Evolutionary conservation across 2,113 vertebrate species (phyloP).

Genomic region (Australoheros scitulus): DNA sequence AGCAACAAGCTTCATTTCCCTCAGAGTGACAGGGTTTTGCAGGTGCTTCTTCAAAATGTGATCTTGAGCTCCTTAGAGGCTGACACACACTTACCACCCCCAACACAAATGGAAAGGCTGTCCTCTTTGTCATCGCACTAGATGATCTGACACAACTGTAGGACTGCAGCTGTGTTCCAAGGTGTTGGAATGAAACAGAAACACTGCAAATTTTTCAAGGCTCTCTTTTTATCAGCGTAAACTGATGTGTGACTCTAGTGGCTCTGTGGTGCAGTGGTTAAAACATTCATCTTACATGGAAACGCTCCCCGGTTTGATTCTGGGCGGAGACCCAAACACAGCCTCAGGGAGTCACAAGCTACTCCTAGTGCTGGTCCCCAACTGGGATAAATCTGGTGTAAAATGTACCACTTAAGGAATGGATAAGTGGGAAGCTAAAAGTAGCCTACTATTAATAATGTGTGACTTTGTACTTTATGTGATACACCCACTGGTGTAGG

Average conservation of each 20-base stretch:
- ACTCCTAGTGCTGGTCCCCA: not conserved
- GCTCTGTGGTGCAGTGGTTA: not conserved
- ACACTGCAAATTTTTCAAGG: too few relatives aligned
- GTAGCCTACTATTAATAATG: not conserved
- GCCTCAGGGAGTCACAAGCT: not conserved
- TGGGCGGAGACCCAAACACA: not conserved
- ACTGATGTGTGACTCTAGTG: not conserved
- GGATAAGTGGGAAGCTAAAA: not conserved
- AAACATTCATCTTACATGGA: not conserved
- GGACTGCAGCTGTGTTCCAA: too few relatives aligned
- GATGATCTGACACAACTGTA: too few relatives aligned
- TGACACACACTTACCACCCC: too few relatives aligned
- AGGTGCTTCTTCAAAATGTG: constrained; percentile 7
- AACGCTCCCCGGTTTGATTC: too few relatives aligned
- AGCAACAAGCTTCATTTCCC: not conserved
- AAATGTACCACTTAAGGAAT: not conserved
- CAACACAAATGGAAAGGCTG: too few relatives aligned
- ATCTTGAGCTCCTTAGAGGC: not conserved
- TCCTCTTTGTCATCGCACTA: too few relatives aligned
- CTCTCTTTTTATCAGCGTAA: too few relatives aligned
- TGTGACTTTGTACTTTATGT: not conserved
- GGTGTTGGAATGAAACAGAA: too few relatives aligned
- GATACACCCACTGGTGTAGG: not conserved
- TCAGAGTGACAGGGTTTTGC: not conserved
- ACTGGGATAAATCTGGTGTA: not conserved